Percentiles rank a stretch among this genome's conserved stretches.
These are phyloP conservation scores for Enteromius argenteus DNA, from an alignment of 2,797 vertebrate species.

Conservation along the genomic window DNA sequence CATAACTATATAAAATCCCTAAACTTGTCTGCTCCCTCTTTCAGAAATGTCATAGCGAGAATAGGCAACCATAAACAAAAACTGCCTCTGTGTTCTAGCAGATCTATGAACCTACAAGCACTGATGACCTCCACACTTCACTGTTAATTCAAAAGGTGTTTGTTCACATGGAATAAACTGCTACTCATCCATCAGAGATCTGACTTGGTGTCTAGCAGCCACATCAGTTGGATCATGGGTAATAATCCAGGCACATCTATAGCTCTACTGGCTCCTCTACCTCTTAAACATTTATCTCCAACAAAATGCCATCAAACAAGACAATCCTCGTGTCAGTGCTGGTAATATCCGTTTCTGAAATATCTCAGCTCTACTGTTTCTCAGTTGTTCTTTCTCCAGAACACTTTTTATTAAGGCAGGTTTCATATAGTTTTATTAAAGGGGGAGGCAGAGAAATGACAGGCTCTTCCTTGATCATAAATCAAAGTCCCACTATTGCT, in stretches of 20 bases:
- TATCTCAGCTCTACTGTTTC: constrained; percentile 1
- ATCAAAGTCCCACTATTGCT: constrained; percentile 25
- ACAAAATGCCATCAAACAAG: constrained; percentile 1
- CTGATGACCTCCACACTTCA: neutral
- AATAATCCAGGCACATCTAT: constrained; percentile 4
- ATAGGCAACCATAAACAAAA: constrained; percentile 6
- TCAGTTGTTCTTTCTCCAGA: constrained; percentile 10
- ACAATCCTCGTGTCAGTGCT: neutral
- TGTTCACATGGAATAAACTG: constrained; percentile 24
- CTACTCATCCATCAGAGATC: neutral
- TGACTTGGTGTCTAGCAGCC: neutral
- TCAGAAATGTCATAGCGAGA: neutral
- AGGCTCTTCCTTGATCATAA: constrained; percentile 24
- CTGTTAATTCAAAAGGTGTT: neutral
- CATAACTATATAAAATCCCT: constrained; percentile 49
- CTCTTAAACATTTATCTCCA: constrained; percentile 1
- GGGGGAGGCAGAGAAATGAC: constrained; percentile 3
- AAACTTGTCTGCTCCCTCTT: constrained; percentile 22
- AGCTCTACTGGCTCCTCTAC: neutral
- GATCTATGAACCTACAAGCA: neutral
- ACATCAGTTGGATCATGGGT: neutral
- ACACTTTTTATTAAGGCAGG: neutral
- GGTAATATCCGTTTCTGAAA: neutral
- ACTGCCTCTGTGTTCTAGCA: neutral
- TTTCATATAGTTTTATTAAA: constrained; percentile 36